Evolutionary conservation across 2,113 vertebrate species (phyloP).

Genomic region (Bucco capensis): DNA sequence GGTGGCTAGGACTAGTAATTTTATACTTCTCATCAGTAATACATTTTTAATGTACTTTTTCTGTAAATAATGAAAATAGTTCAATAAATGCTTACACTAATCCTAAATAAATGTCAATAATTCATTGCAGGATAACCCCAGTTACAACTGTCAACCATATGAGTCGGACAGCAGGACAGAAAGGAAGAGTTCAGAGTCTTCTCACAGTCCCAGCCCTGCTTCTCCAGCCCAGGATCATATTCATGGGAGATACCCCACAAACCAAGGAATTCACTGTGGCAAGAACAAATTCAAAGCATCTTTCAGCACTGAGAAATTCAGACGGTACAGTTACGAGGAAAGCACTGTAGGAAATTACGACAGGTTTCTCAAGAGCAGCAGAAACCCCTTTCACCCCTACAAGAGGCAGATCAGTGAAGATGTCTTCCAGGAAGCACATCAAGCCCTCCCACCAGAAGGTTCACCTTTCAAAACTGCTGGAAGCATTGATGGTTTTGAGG

Average conservation of each 20-base stretch:
- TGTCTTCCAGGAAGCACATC: conserved; percentile 61
- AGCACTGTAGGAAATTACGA: conserved; percentile 27
- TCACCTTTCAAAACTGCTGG: conserved; percentile 71
- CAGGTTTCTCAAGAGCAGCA: conserved; percentile 65
- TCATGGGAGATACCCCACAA: conserved; percentile 43
- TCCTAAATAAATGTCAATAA: not conserved
- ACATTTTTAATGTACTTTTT: not conserved
- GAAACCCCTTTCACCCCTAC: conserved; percentile 84
- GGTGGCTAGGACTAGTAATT: not conserved
- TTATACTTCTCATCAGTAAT: not conserved
- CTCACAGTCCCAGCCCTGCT: conserved; percentile 71
- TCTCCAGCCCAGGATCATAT: conserved; percentile 69
- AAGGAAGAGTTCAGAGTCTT: conserved; percentile 69
- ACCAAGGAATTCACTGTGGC: conserved; percentile 22
- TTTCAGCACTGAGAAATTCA: conserved; percentile 67
- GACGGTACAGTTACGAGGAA: conserved; percentile 79
- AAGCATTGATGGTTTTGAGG: conserved; percentile 67
- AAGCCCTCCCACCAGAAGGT: conserved; percentile 59
- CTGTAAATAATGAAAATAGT: not conserved
- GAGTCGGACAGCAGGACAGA: conserved; percentile 64
- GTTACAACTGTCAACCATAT: conserved; percentile 68
- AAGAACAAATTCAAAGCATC: conserved; percentile 60
- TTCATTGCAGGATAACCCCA: conserved; percentile 63
- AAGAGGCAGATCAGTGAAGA: conserved; percentile 81
- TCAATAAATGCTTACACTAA: not conserved